Base-by-base conservation (phyloP, 2,888 invertebrate genomes). In the Drosophila affinis region DNA sequence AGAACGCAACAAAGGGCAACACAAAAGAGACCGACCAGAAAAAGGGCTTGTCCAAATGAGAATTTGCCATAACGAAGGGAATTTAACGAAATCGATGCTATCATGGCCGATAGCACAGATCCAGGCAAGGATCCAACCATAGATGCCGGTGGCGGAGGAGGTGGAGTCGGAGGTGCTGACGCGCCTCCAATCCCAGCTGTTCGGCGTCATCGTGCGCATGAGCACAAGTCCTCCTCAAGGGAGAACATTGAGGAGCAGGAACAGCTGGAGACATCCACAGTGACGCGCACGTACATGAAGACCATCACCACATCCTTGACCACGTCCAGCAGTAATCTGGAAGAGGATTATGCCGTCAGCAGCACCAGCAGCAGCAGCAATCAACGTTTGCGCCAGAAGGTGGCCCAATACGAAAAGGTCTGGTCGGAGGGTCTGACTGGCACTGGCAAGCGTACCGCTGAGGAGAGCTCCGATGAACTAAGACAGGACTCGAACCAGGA, bases 351-450 rank as follows among this genome's bases (percentile, higher is more conserved):
- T 14, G 68, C 60, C 52, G 14, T 81, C 88, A n/a, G 74, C 83
- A 90, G 34, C 21, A 21, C 21, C 39, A 39, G 39, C 39, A 17
- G 74, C 83, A 90, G 34, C 34, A 34, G 12, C 34, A 5, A 12
- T 1, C 92, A 92, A 67, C 93, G 95, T 81, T 93, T 96, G 72
- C 94, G 94, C 75, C 95, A 96, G 88, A 94, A 96, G 83, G 96
- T 97, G 81, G 94, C 94, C 80, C 96, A 96, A 91, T 97, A 96
- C 92, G 97, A 97, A 91, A 95, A 95, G 93, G 94, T 96, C 77
- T 96, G 96, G 95, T 93, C 94, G 72, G 94, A 95, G 27, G 78
- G 90, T 49, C 69, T 82, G 2, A 62, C 55, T 21, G 62, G 65
- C 4, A 39, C 14, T 3, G 44, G 62, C 46, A 90, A 88, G 64